Conservation (phyloP, 2,797 vertebrate species). For the Sarcophilus harrisii region DNA sequence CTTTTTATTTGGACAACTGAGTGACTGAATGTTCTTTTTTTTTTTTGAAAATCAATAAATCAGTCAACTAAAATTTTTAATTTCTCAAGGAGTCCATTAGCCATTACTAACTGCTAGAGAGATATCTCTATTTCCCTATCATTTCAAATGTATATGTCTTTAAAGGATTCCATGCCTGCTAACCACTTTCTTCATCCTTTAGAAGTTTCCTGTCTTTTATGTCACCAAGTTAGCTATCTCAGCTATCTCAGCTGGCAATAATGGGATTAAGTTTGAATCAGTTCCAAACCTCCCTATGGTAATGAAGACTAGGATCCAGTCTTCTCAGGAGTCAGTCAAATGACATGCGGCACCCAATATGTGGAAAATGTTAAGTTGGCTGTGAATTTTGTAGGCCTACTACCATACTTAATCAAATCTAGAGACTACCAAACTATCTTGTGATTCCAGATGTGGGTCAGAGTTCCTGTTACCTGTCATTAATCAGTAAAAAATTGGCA, state of each 20-base stretch:
- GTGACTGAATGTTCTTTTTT: background rate
- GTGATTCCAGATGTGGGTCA: background rate
- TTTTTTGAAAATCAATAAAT: background rate
- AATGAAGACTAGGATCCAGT: background rate
- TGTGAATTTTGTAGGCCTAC: background rate
- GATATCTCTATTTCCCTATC: background rate
- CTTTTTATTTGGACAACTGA: background rate
- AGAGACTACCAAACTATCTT: background rate
- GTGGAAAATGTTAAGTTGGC: background rate
- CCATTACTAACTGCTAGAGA: background rate
- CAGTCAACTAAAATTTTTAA: background rate
- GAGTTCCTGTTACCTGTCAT: background rate
- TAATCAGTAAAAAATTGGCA: background rate
- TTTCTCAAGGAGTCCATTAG: background rate
- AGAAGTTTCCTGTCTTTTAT: background rate
- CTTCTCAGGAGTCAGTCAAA: background rate
- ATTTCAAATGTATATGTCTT: background rate
- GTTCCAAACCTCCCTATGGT: background rate
- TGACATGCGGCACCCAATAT: background rate
- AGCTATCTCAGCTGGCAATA: background rate
- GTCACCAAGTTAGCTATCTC: background rate
- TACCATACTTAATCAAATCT: background rate
- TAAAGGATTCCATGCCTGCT: background rate
- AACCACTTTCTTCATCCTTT: background rate
- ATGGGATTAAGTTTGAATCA: background rate